Evolutionary conservation across 2,113 vertebrate species (phyloP).

Genomic region (Chaetodon auriga): DNA sequence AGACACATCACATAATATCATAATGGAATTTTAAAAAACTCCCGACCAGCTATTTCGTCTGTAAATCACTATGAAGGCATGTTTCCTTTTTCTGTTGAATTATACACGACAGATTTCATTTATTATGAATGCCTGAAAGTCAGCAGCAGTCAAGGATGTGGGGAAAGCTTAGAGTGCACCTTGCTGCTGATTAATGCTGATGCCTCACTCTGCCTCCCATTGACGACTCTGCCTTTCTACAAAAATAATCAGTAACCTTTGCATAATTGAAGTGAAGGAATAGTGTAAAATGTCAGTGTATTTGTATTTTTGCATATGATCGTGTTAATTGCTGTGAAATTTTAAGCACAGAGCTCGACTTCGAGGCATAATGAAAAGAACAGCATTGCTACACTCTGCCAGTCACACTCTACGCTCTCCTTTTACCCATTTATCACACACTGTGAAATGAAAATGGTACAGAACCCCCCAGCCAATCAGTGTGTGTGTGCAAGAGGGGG

Average conservation of each 20-base stretch:
- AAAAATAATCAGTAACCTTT: constrained; percentile 42
- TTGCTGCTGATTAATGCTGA: constrained; percentile 56
- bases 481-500: neutral
- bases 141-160: constrained; percentile 70
- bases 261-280: constrained; percentile 43
- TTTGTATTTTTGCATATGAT: constrained; percentile 39
- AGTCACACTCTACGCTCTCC: constrained; percentile 1
- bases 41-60: constrained; percentile 18
- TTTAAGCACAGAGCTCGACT: constrained; percentile 4
- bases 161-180: constrained; percentile 58
- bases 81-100: constrained; percentile 76
- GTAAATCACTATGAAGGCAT: constrained; percentile 67
- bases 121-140: constrained; percentile 77
- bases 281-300: constrained; percentile 9
- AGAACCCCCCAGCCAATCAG: constrained; percentile 43
- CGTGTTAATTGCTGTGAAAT: constrained; percentile 30
- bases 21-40: constrained; percentile 40
- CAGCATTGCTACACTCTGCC: constrained; percentile 1
- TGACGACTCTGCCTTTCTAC: constrained; percentile 27
- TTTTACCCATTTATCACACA: constrained; percentile 56
- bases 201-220: constrained; percentile 36
- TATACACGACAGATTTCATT: constrained; percentile 76
- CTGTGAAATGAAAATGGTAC: constrained; percentile 55
- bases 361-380: constrained; percentile 27
- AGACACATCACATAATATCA: constrained; percentile 17